Conservation (phyloP, 64 coral and sea anemone genomes). For the Dendronephthya gigantea region DNA sequence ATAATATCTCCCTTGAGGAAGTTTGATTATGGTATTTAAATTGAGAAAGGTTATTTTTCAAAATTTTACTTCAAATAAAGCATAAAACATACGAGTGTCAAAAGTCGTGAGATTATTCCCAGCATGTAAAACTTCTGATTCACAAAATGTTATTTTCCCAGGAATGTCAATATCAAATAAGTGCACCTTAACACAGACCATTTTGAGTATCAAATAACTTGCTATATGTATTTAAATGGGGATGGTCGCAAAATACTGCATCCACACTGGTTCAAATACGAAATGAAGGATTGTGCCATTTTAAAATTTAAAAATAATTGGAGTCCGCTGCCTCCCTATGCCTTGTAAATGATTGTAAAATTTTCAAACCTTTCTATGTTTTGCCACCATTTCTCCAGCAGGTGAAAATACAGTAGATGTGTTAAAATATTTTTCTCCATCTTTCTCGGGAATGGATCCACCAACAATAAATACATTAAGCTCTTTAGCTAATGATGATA, state of each 20-base stretch:
- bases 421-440: slow-evolving; percentile 68
- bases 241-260: no score
- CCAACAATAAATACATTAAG: slow-evolving; percentile 63
- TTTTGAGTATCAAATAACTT: no score
- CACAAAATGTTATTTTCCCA: slow-evolving; percentile 83
- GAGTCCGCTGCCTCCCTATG: no score
- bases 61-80: neutral
- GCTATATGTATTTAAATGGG: no score
- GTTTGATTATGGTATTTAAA: neutral
- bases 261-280: no score
- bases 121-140: slow-evolving; percentile 69
- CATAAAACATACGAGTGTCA: slow-evolving; percentile 55
- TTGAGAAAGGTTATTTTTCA: neutral
- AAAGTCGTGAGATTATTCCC: slow-evolving; percentile 68
- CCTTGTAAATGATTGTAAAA: neutral
- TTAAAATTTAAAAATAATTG: no score
- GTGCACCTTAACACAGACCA: slow-evolving; percentile 47
- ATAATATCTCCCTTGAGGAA: neutral
- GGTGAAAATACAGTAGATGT: slow-evolving; percentile 70
- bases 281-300: no score
- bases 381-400: slow-evolving; percentile 71
- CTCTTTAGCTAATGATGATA: slow-evolving; percentile 73
- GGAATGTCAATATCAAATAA: slow-evolving; percentile 98
- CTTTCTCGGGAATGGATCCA: slow-evolving; percentile 76
- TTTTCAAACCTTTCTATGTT: slow-evolving; percentile 73